These are phyloP conservation scores for Sturmia bella DNA, from an alignment of 2,888 invertebrate genomes.

Conservation along the genomic window DNA sequence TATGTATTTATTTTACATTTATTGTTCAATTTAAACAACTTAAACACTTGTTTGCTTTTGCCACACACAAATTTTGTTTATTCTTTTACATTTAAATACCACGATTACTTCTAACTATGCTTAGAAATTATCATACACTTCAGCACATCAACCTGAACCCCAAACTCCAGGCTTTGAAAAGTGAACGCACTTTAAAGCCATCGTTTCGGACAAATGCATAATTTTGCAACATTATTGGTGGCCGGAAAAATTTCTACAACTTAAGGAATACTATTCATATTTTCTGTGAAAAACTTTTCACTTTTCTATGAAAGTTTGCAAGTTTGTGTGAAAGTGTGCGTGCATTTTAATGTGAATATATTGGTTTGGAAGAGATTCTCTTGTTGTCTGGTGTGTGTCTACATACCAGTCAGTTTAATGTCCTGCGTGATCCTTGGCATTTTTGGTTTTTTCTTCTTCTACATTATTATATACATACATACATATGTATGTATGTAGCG, in stretches of 20 bases:
- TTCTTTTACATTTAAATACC: too few species aligned
- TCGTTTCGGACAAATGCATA: constrained; percentile 2
- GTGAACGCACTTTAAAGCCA: not conserved
- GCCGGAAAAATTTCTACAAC: constrained; percentile 22
- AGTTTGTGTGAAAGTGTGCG: constrained; percentile 51
- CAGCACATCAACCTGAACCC: too few species aligned
- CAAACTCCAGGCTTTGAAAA: too few species aligned
- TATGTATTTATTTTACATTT: too few species aligned
- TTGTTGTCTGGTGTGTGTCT: constrained; percentile 21
- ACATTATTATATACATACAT: too few species aligned
- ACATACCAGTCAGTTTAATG: constrained; percentile 59
- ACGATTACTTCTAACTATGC: too few species aligned
- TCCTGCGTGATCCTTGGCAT: constrained; percentile 63
- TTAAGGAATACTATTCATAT: constrained; percentile 20
- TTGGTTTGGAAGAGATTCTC: not conserved
- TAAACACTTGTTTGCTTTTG: too few species aligned
- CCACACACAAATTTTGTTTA: too few species aligned
- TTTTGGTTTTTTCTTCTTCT: constrained; percentile 45
- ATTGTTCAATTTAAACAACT: too few species aligned
- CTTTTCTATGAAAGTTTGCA: too few species aligned
- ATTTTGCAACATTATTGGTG: constrained; percentile 44
- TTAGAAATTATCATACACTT: too few species aligned
- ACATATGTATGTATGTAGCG: constrained; percentile 41
- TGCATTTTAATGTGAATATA: not conserved
- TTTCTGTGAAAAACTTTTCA: constrained; percentile 56